Percentiles rank a stretch among this genome's conserved stretches.
These are phyloP conservation scores for Trichogramma pretiosum DNA, from an alignment of 1,140 invertebrate species.

Conservation along the genomic window DNA sequence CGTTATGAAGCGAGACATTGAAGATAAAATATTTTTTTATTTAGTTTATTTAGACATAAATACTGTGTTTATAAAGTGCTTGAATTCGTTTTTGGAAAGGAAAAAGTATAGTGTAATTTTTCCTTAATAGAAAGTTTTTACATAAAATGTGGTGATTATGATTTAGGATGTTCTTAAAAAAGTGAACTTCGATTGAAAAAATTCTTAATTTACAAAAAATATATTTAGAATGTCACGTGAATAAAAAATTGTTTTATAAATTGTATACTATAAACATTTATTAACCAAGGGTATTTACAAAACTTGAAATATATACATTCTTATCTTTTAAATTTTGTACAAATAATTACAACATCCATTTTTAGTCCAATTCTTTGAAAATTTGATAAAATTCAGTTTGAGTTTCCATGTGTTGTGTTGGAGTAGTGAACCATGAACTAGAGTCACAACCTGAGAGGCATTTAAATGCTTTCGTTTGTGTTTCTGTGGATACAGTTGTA, in stretches of 20 bases:
- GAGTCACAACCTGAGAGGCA: constrained; percentile 27
- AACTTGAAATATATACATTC: not conserved
- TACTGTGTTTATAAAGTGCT: constrained; percentile 12
- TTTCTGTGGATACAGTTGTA: constrained; percentile 39
- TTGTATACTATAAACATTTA: constrained; percentile 11
- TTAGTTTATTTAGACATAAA: constrained; percentile 2
- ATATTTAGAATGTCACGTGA: not conserved
- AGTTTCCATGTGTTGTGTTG: constrained; percentile 43
- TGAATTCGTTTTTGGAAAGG: constrained; percentile 5
- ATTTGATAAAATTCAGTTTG: constrained; percentile 42
- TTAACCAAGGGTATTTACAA: constrained; percentile 9
- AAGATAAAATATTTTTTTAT: constrained; percentile 15
- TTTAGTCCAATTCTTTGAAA: constrained; percentile 36
- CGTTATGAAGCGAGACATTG: constrained; percentile 24
- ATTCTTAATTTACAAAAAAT: not conserved
- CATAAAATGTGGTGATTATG: constrained; percentile 11
- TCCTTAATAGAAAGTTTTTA: constrained; percentile 2
- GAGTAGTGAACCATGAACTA: constrained; percentile 32
- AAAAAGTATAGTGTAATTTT: constrained; percentile 12
- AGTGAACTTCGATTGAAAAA: too few species aligned
- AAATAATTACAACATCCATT: constrained; percentile 9
- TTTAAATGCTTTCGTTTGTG: constrained; percentile 35
- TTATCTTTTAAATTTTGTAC: not conserved
- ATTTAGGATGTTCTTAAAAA: too few species aligned
- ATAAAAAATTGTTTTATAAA: constrained; percentile 17